A percentile compares a stretch with the other conserved stretches of the same genome.
These are phyloP conservation scores for Acanthisitta chloris DNA, from an alignment of 2,113 vertebrate species.

Conservation along the genomic window DNA sequence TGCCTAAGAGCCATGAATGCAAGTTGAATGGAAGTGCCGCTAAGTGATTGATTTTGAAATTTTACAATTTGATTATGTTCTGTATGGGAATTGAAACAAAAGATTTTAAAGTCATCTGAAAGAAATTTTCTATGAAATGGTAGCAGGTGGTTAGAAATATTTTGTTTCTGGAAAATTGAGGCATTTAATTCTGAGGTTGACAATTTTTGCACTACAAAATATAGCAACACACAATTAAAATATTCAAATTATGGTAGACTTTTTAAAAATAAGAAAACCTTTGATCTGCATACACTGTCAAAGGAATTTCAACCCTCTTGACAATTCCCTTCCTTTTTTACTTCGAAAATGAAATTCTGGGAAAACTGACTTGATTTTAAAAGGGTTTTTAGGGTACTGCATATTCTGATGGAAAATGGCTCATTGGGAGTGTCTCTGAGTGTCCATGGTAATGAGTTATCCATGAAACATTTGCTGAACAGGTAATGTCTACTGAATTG, in stretches of 20 bases:
- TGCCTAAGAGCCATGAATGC: not conserved
- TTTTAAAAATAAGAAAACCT: not conserved
- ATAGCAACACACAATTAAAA: not conserved
- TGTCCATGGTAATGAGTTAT: slow-evolving; percentile 19
- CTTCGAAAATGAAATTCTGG: not conserved
- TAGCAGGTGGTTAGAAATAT: not conserved
- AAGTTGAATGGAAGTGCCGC: not conserved
- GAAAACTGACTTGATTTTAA: not conserved
- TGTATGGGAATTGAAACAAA: not conserved
- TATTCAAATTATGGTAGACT: not conserved
- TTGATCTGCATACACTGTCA: not conserved
- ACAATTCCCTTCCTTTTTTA: not conserved
- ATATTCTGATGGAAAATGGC: not conserved
- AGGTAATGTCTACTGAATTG: slow-evolving; percentile 52
- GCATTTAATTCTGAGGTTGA: not conserved
- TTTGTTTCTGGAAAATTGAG: not conserved
- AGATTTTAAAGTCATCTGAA: not conserved
- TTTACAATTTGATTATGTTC: not conserved
- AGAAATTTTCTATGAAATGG: not conserved
- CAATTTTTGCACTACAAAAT: not conserved
- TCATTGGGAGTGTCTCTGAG: not conserved
- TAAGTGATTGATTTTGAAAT: not conserved
- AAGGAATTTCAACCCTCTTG: not conserved
- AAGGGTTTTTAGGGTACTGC: not conserved
- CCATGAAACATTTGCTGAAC: slow-evolving; percentile 33